Percentiles rank a stretch among this genome's conserved stretches.
These are phyloP conservation scores for Colinus virginianus DNA, from an alignment of 2,113 vertebrate genomes.

Conservation along the genomic window DNA sequence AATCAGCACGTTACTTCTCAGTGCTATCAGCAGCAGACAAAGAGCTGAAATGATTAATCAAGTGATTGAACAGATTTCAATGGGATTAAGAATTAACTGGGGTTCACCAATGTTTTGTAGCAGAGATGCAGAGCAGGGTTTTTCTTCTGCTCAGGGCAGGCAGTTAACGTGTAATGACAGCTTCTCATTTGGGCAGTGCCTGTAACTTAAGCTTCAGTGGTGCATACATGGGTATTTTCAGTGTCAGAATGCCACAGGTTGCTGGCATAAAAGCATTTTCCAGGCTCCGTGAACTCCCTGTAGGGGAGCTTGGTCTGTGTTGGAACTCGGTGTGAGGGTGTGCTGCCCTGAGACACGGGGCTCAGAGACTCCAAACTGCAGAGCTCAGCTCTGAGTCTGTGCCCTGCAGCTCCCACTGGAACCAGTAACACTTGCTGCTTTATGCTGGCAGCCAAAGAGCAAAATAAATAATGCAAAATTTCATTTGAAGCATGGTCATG, in stretches of 20 bases:
- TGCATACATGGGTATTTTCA: neutral
- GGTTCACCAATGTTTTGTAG: constrained; percentile 23
- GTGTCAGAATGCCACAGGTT: neutral
- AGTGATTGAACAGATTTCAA: constrained; percentile 52
- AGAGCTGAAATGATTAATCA: constrained; percentile 54
- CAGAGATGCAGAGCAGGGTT: neutral
- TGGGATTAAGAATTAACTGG: constrained; percentile 60
- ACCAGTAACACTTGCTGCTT: neutral
- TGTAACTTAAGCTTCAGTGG: neutral
- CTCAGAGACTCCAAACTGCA: neutral
- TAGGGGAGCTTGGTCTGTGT: too few relatives aligned
- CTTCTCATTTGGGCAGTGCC: constrained; percentile 5
- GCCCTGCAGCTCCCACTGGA: neutral
- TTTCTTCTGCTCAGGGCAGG: constrained; percentile 7
- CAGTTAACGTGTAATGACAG: constrained; percentile 44
- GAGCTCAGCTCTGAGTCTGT: neutral
- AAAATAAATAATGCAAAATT: neutral
- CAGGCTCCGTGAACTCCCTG: neutral
- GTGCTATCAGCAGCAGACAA: neutral
- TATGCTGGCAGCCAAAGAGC: neutral
- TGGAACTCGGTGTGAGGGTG: neutral
- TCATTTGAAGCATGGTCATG: neutral
- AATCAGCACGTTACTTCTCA: neutral
- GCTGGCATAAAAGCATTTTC: neutral
- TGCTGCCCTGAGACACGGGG: accelerated